Base-by-base conservation (phyloP, 2,888 invertebrate species). In the Odontomyia ornata region DNA sequence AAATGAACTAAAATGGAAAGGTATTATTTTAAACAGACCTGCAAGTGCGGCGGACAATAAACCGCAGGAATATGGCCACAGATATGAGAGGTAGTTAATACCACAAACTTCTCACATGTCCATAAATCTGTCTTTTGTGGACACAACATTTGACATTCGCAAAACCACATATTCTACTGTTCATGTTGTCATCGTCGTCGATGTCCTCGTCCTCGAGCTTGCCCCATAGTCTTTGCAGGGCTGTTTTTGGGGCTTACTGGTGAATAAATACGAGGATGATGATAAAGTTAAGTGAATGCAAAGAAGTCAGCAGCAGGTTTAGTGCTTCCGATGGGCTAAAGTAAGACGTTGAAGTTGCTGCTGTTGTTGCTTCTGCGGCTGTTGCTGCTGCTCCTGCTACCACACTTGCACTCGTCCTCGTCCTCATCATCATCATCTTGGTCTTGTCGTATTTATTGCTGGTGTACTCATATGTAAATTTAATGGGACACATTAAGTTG, bases 91-190 rank as follows among this genome's bases (percentile, higher is more conserved):
- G 73, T 57, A 73, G 73, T 73, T 73, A 52, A 73, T 36, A 57
- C 73, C 36, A 23, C 73, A 57, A 73, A 60, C 73, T 57, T 73
- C 73, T 73, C 73, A 73, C 36, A 73, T 73, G 60, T 73, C 73
- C 73, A 73, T 73, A 73, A 73, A 73, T 73, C 73, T 73, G 73
- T 73, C 73, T 60, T 60, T 69, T 69, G 25, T 46, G 69, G 69
- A 69, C 69, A 69, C 47, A 23, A 69, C 69, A 69, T 47, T 36
- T 69, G 69, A 69, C 69, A n/a, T 69, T 4, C 69, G 46, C 47
- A 2, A 46, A 69, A 69, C 69, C 69, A 30, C 69, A 69, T 46
- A 60, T 25, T 60, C 23, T 60, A 60, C 60, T 60, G 60, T 60
- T 18, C 18, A n/a, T 52, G 52, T 15, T 52, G 52, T 13, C 36